A percentile compares a stretch with the other conserved stretches of the same genome.
These are phyloP conservation scores for Dromaius novaehollandiae DNA, from an alignment of 2,113 vertebrate species.

Conservation along the genomic window DNA sequence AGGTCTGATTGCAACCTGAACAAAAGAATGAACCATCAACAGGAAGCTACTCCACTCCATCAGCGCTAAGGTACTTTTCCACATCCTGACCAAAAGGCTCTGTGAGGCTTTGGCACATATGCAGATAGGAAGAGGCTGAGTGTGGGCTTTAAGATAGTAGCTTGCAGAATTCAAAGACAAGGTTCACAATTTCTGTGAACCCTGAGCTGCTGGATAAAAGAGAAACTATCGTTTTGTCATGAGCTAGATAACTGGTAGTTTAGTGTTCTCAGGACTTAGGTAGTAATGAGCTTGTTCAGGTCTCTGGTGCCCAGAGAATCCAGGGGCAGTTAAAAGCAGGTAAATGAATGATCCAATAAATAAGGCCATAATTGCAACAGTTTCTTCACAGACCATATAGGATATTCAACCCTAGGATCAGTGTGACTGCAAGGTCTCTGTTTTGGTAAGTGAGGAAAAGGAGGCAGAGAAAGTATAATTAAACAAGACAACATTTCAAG, in stretches of 20 bases:
- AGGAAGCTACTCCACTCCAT: background rate
- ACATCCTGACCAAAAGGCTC: background rate
- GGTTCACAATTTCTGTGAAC: background rate
- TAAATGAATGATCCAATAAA: background rate
- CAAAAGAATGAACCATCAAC: background rate
- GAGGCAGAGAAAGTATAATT: background rate
- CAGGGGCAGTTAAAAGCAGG: background rate
- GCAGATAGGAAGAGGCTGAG: background rate
- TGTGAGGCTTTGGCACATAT: background rate
- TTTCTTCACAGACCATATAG: background rate
- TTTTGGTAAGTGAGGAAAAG: background rate
- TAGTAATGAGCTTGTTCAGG: background rate
- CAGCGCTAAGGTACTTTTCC: background rate
- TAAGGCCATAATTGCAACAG: background rate
- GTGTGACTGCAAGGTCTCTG: background rate
- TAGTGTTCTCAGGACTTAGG: background rate
- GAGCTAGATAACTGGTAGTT: background rate
- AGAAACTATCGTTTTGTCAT: fast-evolving
- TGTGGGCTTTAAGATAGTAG: background rate
- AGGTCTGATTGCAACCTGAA: background rate
- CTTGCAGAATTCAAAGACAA: background rate
- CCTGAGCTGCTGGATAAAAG: background rate
- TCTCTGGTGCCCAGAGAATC: background rate
- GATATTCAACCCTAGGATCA: background rate
- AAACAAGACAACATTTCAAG: background rate